These are phyloP conservation scores for Pseudorhombus dupliciocellatus DNA, from an alignment of 2,113 vertebrate genomes.

Conservation along the genomic window DNA sequence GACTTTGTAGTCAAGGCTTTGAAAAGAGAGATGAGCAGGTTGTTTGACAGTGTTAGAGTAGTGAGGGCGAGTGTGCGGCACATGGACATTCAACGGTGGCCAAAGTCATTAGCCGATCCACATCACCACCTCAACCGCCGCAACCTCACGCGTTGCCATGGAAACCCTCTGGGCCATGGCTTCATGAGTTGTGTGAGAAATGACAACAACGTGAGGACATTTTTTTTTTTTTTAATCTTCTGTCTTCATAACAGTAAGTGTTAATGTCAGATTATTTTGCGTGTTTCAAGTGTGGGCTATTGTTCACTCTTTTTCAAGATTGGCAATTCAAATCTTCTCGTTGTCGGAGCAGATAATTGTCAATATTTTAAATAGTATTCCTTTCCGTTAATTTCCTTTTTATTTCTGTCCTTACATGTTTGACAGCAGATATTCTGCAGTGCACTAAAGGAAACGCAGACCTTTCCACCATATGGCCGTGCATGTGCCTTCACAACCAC, in stretches of 20 bases:
- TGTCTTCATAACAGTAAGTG: no score
- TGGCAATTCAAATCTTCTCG: not conserved
- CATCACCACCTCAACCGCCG: constrained; percentile 18
- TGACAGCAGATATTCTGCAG: not conserved
- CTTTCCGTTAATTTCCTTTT: not conserved
- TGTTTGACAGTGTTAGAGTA: no score
- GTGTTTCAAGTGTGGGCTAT: no score
- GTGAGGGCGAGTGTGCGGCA: no score
- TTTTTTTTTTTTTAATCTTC: no score
- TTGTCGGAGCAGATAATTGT: not conserved
- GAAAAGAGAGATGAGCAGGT: not conserved
- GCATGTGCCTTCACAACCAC: not conserved
- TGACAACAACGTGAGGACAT: not conserved
- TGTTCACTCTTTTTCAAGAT: not conserved
- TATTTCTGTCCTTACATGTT: not conserved
- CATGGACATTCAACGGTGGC: no score
- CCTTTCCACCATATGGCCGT: constrained; percentile 16
- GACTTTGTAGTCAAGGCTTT: not conserved
- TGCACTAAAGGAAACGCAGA: constrained; percentile 3
- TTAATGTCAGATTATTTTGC: no score
- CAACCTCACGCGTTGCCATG: constrained; percentile 53
- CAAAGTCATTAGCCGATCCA: constrained; percentile 29
- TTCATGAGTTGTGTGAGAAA: constrained; percentile 23
- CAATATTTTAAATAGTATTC: not conserved
- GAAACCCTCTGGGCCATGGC: constrained; percentile 43